Evolutionary conservation across 92 coral and sea anemone species (phyloP).

Genomic region (Parazoanthus darwini): DNA sequence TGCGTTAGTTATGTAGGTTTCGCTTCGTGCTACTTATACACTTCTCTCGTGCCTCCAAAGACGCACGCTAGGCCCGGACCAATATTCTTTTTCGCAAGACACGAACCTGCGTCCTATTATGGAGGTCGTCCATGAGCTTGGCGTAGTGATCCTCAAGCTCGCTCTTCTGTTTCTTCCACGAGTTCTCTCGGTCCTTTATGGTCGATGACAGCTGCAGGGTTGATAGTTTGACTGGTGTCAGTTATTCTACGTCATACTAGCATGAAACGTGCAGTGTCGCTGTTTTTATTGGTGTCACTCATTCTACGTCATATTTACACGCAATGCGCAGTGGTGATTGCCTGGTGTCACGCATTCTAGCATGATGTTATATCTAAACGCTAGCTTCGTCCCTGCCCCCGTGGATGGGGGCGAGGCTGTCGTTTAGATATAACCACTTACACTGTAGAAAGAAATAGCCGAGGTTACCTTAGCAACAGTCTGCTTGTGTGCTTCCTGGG

Average conservation of each 20-base stretch:
- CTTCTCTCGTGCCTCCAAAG: no score
- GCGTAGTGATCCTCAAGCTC: constrained; percentile 89
- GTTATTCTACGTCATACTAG: no score
- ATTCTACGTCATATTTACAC: not conserved
- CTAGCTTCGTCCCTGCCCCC: no score
- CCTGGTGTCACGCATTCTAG: not conserved
- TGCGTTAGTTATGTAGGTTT: no score
- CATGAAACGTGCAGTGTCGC: not conserved
- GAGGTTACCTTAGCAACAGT: constrained; percentile 85
- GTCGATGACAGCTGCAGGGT: constrained; percentile 75
- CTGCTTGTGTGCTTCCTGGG: constrained; percentile 82
- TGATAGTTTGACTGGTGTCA: not conserved
- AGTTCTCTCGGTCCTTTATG: constrained; percentile 80
- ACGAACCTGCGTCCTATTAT: constrained; percentile 85
- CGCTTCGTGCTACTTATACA: no score
- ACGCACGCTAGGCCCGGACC: no score
- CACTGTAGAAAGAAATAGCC: not conserved
- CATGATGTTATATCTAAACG: not conserved
- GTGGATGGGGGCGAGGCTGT: not conserved
- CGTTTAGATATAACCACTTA: not conserved
- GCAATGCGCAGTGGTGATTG: not conserved
- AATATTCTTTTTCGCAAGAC: no score
- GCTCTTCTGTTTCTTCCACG: constrained; percentile 89
- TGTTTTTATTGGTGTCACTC: not conserved
- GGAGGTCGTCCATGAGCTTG: constrained; percentile 81